Evolutionary conservation across 2,797 vertebrate species (phyloP).

Genomic region (Australoheros facetus): DNA sequence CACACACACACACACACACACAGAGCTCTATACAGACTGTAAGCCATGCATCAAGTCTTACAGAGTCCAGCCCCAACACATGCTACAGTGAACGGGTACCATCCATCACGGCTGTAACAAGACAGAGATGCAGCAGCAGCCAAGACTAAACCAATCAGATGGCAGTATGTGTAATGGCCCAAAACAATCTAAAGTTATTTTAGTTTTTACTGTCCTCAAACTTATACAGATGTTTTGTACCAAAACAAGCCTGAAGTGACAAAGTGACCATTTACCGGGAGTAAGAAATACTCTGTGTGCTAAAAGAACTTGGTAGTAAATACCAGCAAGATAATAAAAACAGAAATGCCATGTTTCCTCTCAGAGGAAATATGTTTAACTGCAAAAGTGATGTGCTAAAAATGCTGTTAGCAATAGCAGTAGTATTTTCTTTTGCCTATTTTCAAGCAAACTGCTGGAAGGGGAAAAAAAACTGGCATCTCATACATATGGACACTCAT

Average conservation of each 20-base stretch:
- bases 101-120: conserved; percentile 56
- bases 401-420: background rate
- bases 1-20: background rate
- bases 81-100: conserved; percentile 27
- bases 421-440: background rate
- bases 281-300: background rate
- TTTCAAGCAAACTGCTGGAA: background rate
- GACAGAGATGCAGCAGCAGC: conserved; percentile 29
- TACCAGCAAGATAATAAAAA: background rate
- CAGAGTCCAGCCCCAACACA: conserved; percentile 47
- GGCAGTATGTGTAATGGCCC: background rate
- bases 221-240: background rate
- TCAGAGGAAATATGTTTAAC: background rate
- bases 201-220: background rate
- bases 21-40: background rate
- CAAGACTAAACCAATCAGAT: conserved; percentile 30
- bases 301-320: background rate
- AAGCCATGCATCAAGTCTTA: conserved; percentile 25
- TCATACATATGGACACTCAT: background rate
- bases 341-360: background rate
- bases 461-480: background rate
- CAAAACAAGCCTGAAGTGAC: accelerated
- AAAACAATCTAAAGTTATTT: conserved; percentile 8
- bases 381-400: background rate
- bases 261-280: background rate